Evolutionary conservation across 1,140 invertebrate species (phyloP).

Genomic region (Hestina assimilis): DNA sequence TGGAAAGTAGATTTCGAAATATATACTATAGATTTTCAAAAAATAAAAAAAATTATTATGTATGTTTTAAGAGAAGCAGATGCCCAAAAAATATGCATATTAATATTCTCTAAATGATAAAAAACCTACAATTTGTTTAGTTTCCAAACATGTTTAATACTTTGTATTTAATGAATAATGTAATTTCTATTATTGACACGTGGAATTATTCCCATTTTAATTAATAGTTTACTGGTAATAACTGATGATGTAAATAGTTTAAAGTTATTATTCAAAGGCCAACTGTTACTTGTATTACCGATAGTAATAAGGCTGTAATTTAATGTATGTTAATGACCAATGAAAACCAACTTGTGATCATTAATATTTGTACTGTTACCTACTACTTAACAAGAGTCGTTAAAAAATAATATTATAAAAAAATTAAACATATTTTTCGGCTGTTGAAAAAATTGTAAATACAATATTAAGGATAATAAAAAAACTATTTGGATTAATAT

Average conservation of each 20-base stretch:
- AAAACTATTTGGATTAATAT: constrained; percentile 79
- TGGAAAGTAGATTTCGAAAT: constrained; percentile 76
- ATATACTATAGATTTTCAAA: constrained; percentile 69
- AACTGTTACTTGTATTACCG: constrained; percentile 69
- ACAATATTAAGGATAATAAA: constrained; percentile 77
- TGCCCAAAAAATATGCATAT: constrained; percentile 47
- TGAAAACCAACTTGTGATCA: constrained; percentile 80
- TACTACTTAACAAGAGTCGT: constrained; percentile 78
- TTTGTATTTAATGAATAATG: constrained; percentile 14
- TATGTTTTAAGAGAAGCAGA: constrained; percentile 57
- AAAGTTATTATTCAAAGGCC: constrained; percentile 57
- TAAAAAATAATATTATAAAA: constrained; percentile 76
- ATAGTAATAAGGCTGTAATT: constrained; percentile 73
- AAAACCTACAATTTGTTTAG: too few relatives aligned
- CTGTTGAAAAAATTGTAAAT: constrained; percentile 78
- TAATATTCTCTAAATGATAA: not conserved
- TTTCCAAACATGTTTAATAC: too few relatives aligned
- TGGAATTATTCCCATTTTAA: too few relatives aligned
- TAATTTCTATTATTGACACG: constrained; percentile 1
- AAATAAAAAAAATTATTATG: constrained; percentile 67
- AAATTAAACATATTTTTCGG: constrained; percentile 78
- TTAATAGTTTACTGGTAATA: too few relatives aligned
- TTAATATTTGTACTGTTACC: constrained; percentile 79
- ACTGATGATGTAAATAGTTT: constrained; percentile 55
- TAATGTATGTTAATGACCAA: constrained; percentile 80